These are phyloP conservation scores for Otis tarda DNA, from an alignment of 2,113 vertebrate genomes.

Conservation along the genomic window DNA sequence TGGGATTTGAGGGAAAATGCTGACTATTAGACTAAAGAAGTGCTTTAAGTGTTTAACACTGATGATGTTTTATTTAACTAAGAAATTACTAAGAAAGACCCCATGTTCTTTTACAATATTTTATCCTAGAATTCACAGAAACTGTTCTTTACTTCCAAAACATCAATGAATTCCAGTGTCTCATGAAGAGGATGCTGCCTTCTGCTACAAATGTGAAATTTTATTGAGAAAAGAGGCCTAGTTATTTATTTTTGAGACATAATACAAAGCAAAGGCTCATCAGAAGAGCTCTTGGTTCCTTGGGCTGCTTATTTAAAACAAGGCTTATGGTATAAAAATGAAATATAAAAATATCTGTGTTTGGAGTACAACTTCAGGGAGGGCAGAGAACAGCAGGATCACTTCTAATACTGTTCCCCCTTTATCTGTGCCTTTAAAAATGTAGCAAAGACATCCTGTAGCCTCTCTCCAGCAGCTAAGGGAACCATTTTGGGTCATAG, in stretches of 20 bases:
- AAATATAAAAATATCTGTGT: not conserved
- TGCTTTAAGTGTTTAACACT: not conserved
- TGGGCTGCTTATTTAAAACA: not conserved
- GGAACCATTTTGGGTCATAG: not conserved
- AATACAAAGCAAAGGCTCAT: not conserved
- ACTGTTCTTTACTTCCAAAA: not conserved
- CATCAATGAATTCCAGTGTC: not conserved
- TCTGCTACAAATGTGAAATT: not conserved
- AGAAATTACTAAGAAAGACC: not conserved
- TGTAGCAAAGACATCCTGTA: not conserved
- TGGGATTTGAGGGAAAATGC: not conserved
- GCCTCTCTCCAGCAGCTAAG: not conserved
- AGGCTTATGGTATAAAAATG: not conserved
- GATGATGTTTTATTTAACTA: not conserved
- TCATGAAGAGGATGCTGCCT: not conserved
- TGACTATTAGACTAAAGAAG: not conserved
- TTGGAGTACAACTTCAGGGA: not conserved
- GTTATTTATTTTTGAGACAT: not conserved
- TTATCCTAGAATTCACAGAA: not conserved
- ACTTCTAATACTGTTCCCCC: not conserved
- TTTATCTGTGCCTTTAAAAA: not conserved
- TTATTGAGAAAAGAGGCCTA: not conserved
- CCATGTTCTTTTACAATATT: not conserved
- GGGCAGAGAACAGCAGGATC: not conserved
- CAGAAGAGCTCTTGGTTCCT: not conserved